A percentile compares a stretch with the other conserved stretches of the same genome.
Conservation (phyloP, 2,797 vertebrate species). For the Siniperca undulata region DNA sequence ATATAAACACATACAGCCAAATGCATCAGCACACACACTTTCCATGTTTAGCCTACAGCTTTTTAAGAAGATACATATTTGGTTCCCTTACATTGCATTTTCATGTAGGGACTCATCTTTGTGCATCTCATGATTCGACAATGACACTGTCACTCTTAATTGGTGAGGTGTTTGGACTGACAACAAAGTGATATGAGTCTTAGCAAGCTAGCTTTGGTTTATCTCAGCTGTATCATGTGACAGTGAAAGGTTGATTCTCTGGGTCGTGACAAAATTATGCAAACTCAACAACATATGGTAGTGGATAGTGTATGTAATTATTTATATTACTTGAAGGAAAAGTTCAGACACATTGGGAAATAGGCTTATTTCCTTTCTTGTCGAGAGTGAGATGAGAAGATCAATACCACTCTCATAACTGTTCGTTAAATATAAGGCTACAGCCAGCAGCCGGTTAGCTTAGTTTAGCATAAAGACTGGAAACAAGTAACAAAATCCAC, state of each 20-base stretch:
- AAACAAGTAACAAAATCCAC: no score
- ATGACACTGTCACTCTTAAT: neutral
- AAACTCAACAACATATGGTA: neutral
- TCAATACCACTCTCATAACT: no score
- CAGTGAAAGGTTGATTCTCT: neutral
- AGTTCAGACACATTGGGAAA: neutral
- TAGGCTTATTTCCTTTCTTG: neutral
- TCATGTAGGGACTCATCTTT: neutral
- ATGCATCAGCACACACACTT: neutral
- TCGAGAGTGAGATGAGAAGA: no score
- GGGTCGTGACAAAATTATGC: neutral
- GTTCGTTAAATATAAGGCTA: no score
- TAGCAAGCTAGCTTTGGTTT: neutral
- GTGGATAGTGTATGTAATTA: neutral
- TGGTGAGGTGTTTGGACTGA: neutral
- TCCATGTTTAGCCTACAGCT: neutral
- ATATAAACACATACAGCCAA: conserved; percentile 7
- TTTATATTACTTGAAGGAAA: neutral
- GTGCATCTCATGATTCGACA: neutral
- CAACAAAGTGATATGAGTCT: neutral
- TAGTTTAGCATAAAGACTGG: no score
- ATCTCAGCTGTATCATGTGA: neutral
- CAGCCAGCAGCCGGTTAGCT: no score
- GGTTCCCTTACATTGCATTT: neutral
- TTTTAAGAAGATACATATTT: neutral